phyloP scores from a whole-genome alignment of 2,888 invertebrate genomes.

The Dryobotodes eremita region DNA sequence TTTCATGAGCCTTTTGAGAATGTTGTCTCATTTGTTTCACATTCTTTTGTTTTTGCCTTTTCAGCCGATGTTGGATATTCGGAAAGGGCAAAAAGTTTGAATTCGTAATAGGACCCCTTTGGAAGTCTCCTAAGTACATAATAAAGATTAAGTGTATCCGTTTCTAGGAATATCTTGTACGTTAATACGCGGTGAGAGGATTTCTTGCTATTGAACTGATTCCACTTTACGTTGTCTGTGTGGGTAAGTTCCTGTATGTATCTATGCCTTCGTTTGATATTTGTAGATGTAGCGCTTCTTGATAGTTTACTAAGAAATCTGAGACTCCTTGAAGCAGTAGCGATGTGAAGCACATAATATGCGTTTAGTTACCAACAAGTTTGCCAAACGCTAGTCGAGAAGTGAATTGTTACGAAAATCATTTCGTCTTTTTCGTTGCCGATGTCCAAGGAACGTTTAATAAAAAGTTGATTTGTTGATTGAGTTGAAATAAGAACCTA shows the following conservation, averaged over 20 bases:
- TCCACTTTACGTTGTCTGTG: neutral
- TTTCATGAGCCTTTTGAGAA: slow-evolving; percentile 48
- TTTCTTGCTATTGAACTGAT: slow-evolving; percentile 6
- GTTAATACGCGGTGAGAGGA: neutral
- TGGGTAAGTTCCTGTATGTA: neutral
- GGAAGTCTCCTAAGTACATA: slow-evolving; percentile 40
- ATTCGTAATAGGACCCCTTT: slow-evolving; percentile 37
- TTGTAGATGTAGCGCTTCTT: neutral
- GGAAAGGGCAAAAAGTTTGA: slow-evolving; percentile 28
- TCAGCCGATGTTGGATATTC: slow-evolving; percentile 30
- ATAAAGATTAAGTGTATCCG: slow-evolving; percentile 46
- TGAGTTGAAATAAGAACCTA: neutral
- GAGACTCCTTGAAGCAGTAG: slow-evolving; percentile 2
- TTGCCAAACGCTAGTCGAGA: neutral
- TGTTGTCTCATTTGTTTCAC: slow-evolving; percentile 53
- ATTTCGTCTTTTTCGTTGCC: neutral
- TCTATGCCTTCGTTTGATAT: slow-evolving; percentile 3
- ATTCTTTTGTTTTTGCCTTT: slow-evolving; percentile 57
- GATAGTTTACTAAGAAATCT: neutral
- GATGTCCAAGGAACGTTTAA: neutral
- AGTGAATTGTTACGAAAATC: neutral
- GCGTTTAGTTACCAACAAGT: neutral
- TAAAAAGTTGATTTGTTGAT: neutral
- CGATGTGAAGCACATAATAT: neutral
- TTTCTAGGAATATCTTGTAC: slow-evolving; percentile 32